phyloP scores from a whole-genome alignment of 2,113 vertebrate species.

The Athene cunicularia region DNA sequence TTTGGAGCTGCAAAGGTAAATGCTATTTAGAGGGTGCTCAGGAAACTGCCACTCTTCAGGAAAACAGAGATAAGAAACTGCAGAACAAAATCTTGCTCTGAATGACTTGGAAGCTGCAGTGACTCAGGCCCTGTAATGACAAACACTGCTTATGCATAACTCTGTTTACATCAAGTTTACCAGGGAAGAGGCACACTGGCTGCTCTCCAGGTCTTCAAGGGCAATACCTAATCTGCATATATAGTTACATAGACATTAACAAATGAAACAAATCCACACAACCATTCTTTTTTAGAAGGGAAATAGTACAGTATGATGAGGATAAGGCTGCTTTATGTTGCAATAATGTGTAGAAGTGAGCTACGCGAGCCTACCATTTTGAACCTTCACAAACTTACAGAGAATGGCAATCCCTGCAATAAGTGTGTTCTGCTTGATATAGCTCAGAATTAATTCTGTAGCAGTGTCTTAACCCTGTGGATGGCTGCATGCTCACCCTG shows the following conservation, averaged over 20 bases:
- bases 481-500: not conserved
- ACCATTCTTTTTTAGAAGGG: not conserved
- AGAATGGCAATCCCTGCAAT: not conserved
- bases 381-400: not conserved
- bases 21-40: not conserved
- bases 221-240: not conserved
- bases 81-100: not conserved
- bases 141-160: not conserved
- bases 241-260: not conserved
- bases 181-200: not conserved
- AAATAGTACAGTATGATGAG: not conserved
- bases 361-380: not conserved
- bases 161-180: not conserved
- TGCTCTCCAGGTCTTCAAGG: slow-evolving; percentile 14
- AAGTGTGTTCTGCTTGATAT: not conserved
- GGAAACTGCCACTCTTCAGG: not conserved
- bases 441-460: not conserved
- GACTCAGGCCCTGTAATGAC: not conserved
- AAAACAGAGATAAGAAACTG: not conserved
- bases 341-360: not conserved
- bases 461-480: not conserved
- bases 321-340: not conserved
- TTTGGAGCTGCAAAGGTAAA: not conserved
- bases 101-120: not conserved
- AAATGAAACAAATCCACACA: not conserved